Conservation (phyloP, 2,888 invertebrate species). For the Cactoblastis cactorum region DNA sequence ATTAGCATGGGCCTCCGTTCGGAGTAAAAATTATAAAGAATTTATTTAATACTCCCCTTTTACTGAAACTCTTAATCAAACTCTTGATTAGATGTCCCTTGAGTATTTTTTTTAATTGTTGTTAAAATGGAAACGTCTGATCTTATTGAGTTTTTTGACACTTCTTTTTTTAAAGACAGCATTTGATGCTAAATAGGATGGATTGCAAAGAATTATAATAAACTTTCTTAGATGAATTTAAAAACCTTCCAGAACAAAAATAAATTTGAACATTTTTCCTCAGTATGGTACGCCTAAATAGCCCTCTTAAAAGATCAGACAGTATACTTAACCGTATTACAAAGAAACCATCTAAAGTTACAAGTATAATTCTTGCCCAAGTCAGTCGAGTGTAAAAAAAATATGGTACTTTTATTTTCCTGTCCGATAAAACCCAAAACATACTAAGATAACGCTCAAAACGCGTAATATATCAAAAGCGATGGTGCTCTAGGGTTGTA, state of each 20-base stretch:
- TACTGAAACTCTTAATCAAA: conserved; percentile 5
- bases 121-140: no score
- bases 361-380: neutral
- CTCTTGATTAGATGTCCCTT: neutral
- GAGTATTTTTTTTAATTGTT: neutral
- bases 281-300: no score
- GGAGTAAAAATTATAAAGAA: conserved; percentile 21
- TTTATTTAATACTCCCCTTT: conserved; percentile 16
- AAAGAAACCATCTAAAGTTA: neutral
- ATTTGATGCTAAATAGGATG: no score
- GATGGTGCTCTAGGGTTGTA: neutral
- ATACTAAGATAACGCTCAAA: conserved; percentile 7
- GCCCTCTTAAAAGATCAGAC: neutral
- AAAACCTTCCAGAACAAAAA: no score
- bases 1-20: conserved; percentile 59
- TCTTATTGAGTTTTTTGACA: no score
- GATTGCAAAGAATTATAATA: neutral
- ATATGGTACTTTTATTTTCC: conserved; percentile 7
- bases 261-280: no score
- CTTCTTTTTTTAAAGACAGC: no score
- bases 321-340: neutral
- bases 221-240: neutral
- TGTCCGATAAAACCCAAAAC: conserved; percentile 6
- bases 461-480: neutral
- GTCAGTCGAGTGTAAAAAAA: conserved; percentile 7